Evolutionary conservation across 1,140 invertebrate genomes (phyloP).

Genomic region (Eubasilissa regina): DNA sequence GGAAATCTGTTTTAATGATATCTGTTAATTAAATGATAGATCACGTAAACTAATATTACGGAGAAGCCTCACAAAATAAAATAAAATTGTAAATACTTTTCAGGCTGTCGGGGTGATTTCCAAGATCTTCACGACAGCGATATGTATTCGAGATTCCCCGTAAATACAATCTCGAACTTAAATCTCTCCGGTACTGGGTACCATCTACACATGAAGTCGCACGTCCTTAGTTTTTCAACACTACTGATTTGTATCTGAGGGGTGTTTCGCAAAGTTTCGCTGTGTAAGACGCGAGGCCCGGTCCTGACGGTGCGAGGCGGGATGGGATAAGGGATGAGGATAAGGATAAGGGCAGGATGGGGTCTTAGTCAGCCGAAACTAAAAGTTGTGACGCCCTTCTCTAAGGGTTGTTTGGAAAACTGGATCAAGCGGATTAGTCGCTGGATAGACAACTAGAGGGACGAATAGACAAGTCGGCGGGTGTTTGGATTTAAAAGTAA

Average conservation of each 20-base stretch:
- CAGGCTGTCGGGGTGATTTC: too few species aligned
- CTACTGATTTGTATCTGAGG: slow-evolving; percentile 16
- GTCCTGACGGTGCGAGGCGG: background rate
- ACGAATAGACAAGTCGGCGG: background rate
- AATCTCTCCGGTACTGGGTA: background rate
- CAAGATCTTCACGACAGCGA: too few species aligned
- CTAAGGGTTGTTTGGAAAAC: slow-evolving; percentile 2
- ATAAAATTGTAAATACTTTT: too few species aligned
- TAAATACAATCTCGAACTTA: background rate
- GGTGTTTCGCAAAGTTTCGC: slow-evolving; percentile 21
- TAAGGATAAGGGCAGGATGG: background rate
- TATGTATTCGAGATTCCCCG: too few species aligned
- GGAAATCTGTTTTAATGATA: too few species aligned
- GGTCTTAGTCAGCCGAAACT: slow-evolving; percentile 13
- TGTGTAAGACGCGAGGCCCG: slow-evolving; percentile 3
- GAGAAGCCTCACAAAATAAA: too few species aligned
- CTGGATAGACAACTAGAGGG: background rate
- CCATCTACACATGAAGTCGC: slow-evolving; percentile 19
- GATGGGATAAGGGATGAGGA: slow-evolving; percentile 6
- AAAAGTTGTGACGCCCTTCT: slow-evolving; percentile 3
- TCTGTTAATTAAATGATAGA: too few species aligned
- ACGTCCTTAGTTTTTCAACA: slow-evolving; percentile 22
- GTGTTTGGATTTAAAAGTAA: background rate
- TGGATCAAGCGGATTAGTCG: background rate
- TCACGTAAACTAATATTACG: too few species aligned